Evolutionary conservation across 2,888 invertebrate genomes (phyloP).

Genomic region (Drosophila siamana): DNA sequence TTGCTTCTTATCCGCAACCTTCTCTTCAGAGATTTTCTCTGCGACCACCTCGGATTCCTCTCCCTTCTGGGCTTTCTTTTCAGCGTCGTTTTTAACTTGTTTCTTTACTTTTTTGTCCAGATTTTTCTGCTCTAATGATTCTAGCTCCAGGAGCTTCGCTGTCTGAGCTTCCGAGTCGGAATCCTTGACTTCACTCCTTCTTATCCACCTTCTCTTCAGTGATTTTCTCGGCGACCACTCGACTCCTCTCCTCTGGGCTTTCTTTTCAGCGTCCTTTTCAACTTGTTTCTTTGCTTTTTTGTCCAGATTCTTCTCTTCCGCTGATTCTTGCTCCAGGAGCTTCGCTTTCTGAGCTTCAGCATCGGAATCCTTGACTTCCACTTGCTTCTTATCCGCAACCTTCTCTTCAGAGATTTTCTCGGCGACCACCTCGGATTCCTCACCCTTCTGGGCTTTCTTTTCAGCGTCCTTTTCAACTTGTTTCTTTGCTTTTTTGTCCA

Average conservation of each 20-base stretch:
- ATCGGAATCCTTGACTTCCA: conserved; percentile 15
- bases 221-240: conserved; percentile 34
- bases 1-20: conserved; percentile 1
- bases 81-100: conserved; percentile 3
- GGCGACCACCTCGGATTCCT: conserved; percentile 20
- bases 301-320: conserved; percentile 17
- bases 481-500: conserved; percentile 5
- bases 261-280: too few relatives aligned
- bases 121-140: not conserved
- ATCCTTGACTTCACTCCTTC: too few relatives aligned
- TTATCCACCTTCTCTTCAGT: too few relatives aligned
- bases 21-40: conserved; percentile 29
- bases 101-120: not conserved
- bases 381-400: conserved; percentile 6
- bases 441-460: conserved; percentile 11
- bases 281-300: too few relatives aligned
- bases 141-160: not conserved
- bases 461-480: conserved; percentile 14
- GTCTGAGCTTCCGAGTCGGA: not conserved
- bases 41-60: conserved; percentile 20
- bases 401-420: conserved; percentile 24
- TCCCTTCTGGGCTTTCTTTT: not conserved
- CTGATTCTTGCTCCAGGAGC: conserved; percentile 21
- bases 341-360: conserved; percentile 15
- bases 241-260: too few relatives aligned